These are phyloP conservation scores for Threskiornis aethiopicus DNA, from an alignment of 2,797 vertebrate genomes.

Conservation along the genomic window DNA sequence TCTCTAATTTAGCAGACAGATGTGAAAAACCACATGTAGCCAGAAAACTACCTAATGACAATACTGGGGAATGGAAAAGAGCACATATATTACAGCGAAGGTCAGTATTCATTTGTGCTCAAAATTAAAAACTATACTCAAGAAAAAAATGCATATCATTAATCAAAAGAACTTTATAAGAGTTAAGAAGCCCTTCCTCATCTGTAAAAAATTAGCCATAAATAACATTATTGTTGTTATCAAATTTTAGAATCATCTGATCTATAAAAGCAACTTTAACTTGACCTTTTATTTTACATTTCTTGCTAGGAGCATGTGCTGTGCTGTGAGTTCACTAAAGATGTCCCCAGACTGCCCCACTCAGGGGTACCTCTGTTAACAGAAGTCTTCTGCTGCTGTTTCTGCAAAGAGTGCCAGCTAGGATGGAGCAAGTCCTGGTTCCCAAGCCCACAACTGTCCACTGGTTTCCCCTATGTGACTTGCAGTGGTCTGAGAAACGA, in stretches of 20 bases:
- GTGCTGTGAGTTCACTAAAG: not conserved
- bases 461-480: not conserved
- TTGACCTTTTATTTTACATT: not conserved
- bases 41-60: not conserved
- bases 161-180: not conserved
- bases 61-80: not conserved
- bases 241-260: not conserved
- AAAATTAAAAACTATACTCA: not conserved
- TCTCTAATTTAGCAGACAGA: not conserved
- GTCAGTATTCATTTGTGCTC: not conserved
- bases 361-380: not conserved
- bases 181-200: not conserved
- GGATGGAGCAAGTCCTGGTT: not conserved
- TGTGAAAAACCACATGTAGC: not conserved
- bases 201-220: not conserved
- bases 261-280: not conserved
- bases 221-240: not conserved
- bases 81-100: not conserved
- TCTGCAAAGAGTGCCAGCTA: not conserved
- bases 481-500: not conserved
- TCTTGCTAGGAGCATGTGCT: not conserved
- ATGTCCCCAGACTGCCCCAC: not conserved
- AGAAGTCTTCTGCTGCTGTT: not conserved
- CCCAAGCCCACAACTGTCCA: not conserved
- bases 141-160: not conserved